Percentiles rank a stretch among this genome's conserved stretches.
These are phyloP conservation scores for Ispidina lecontei DNA, from an alignment of 2,797 vertebrate genomes.

Conservation along the genomic window DNA sequence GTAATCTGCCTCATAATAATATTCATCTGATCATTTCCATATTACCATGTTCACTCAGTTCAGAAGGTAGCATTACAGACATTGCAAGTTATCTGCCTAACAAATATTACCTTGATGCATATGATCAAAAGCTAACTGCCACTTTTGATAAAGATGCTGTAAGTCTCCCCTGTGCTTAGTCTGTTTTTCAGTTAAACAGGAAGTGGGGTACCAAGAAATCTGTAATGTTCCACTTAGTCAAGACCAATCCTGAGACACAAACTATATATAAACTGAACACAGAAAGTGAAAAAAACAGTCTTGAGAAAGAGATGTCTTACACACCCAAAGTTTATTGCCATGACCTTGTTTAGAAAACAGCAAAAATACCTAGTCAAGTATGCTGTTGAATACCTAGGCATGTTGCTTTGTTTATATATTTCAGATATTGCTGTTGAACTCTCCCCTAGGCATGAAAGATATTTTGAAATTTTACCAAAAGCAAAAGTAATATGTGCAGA, in stretches of 20 bases:
- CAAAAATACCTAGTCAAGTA: not conserved
- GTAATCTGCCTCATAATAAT: not conserved
- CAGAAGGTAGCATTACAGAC: not conserved
- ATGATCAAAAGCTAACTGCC: not conserved
- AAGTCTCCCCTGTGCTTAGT: not conserved
- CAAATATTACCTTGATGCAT: not conserved
- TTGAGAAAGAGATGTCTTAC: not conserved
- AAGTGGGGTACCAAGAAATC: not conserved
- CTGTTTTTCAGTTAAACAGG: not conserved
- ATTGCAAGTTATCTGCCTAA: not conserved
- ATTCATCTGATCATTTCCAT: not conserved
- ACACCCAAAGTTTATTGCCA: not conserved
- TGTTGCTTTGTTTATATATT: not conserved
- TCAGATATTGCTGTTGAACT: not conserved
- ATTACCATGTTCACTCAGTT: not conserved
- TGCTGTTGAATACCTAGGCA: not conserved
- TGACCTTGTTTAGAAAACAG: not conserved
- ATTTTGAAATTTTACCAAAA: not conserved
- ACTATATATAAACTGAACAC: accelerated
- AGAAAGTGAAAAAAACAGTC: not conserved
- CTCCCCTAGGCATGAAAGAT: not conserved
- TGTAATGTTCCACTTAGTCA: not conserved
- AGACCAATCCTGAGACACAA: not conserved
- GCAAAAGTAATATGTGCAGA: not conserved
- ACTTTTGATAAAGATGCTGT: not conserved